phyloP scores from a whole-genome alignment of 1,140 invertebrate species.

The Dysdera silvatica region DNA sequence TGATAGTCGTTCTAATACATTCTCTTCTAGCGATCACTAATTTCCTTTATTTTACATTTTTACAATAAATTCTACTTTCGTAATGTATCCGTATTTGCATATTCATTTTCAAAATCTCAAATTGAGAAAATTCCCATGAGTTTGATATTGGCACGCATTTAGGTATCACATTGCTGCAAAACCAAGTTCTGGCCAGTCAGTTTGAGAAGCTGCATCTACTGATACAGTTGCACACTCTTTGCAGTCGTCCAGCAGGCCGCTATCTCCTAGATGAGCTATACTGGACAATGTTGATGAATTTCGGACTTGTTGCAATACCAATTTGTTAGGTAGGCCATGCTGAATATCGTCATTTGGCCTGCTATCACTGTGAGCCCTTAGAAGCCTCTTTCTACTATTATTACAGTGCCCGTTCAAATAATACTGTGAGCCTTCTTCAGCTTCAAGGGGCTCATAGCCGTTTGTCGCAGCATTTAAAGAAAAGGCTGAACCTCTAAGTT shows the following conservation, averaged over 20 bases:
- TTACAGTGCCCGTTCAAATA: neutral
- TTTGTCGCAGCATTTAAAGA: slow-evolving; percentile 21
- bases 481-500: slow-evolving; percentile 29
- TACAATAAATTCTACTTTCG: too few species aligned
- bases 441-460: slow-evolving; percentile 29
- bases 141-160: too few species aligned
- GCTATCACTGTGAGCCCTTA: slow-evolving; percentile 14
- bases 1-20: too few species aligned
- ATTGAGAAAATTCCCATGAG: too few species aligned
- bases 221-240: slow-evolving; percentile 9
- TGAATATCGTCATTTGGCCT: slow-evolving; percentile 9
- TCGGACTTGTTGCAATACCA: neutral
- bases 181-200: too few species aligned
- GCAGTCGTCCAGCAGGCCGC: slow-evolving; percentile 24
- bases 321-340: neutral
- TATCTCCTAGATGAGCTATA: slow-evolving; percentile 4
- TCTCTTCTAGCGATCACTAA: too few species aligned
- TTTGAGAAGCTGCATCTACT: slow-evolving; percentile 25
- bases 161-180: too few species aligned
- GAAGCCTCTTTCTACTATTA: neutral
- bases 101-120: too few species aligned
- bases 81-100: too few species aligned
- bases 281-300: neutral
- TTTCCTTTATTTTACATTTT: too few species aligned
- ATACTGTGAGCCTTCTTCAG: neutral